A percentile compares a stretch with the other conserved stretches of the same genome.
These are phyloP conservation scores for Lepeophtheirus salmonis DNA, from an alignment of 1,140 invertebrate genomes.

Conservation along the genomic window DNA sequence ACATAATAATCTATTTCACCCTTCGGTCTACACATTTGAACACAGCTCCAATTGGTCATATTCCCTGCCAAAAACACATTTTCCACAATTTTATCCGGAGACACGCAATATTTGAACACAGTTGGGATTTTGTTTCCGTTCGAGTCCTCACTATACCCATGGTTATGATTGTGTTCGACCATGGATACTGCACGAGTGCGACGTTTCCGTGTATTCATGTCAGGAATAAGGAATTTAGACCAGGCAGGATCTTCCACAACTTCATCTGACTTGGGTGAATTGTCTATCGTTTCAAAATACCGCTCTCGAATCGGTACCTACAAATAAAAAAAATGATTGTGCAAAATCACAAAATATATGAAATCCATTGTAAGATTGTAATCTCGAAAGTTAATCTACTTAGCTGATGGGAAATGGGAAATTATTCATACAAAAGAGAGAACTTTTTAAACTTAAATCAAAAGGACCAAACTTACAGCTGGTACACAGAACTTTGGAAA, in stretches of 20 bases:
- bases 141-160: not conserved
- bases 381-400: too few relatives aligned
- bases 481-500: too few relatives aligned
- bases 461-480: too few relatives aligned
- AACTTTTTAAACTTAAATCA: too few relatives aligned
- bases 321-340: too few relatives aligned
- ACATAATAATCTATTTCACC: not conserved
- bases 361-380: too few relatives aligned
- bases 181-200: not conserved
- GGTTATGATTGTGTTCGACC: not conserved
- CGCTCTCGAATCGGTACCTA: not conserved
- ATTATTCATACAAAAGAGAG: too few relatives aligned
- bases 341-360: too few relatives aligned
- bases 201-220: not conserved
- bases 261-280: not conserved
- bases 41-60: slow-evolving; percentile 12
- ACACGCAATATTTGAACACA: slow-evolving; percentile 1
- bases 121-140: not conserved
- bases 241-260: not conserved
- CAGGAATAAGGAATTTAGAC: not conserved
- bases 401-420: too few relatives aligned
- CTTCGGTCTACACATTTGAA: not conserved
- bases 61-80: slow-evolving; percentile 4
- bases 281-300: not conserved
- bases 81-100: not conserved